Evolutionary conservation across 2,797 vertebrate genomes (phyloP), one percentile per base, ranked within the genome.

Genomic region (Labeo calbasu): DNA sequence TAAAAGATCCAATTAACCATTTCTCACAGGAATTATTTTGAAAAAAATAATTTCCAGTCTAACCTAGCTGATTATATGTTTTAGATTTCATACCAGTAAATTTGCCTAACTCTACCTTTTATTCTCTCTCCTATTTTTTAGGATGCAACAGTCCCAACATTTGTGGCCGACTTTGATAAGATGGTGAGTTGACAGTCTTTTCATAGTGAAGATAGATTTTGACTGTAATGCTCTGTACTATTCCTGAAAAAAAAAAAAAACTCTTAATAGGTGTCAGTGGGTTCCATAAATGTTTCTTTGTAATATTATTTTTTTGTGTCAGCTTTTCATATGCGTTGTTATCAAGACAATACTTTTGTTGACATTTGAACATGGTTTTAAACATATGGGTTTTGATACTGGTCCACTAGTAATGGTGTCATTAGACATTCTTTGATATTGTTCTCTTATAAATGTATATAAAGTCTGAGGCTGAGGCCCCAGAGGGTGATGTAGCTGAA

Each of bases 101-200:
- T 55, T 78, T 46, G 73, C 28, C 83, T 11, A 88, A 50, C 48
- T 43, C 13, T 66, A 32, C 78, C 13, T 14, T 55, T 71, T 25
- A 61, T 70, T 75, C 36, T 59, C 28, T 88, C 48, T 83, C 17
- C 36, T 87, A 13, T 71, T 70, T 83, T 87, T 85, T 81, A 88
- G 88, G 95, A 95, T 65, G 48, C 87, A 21, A 77, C 92, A 25
- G 85, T 78, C 0, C 72, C 93, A 21, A 85, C 90, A 19, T 94
- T 94, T 87, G 91, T 90, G 85, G 92, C 93, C 10, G 92, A 95
- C 85, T 94, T 95, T 91, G 92, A 95, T 86, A 88, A 93, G 25
- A 91, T 93, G 93, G 95, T 96, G 83, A 95, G 95, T 92, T 86
- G 51, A 55, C 11, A 51, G 28, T 50, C 19, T 57, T 77, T 76